Evolutionary conservation across 2,113 vertebrate species (phyloP).

Genomic region (Eupsittula cactorum): DNA sequence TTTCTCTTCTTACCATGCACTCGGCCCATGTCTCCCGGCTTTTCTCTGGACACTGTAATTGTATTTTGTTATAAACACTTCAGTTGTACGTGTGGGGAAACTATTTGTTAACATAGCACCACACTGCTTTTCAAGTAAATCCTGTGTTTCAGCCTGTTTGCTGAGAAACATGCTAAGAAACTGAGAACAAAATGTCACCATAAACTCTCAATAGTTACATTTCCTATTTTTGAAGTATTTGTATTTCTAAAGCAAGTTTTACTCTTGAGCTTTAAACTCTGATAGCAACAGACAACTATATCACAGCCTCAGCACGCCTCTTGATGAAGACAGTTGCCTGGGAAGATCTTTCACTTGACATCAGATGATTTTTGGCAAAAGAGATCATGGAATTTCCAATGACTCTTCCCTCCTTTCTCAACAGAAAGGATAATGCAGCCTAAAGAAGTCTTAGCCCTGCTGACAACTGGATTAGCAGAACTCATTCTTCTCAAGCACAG

Average conservation of each 20-base stretch:
- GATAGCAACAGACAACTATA: not conserved
- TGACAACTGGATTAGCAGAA: not conserved
- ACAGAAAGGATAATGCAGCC: not conserved
- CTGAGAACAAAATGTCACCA: not conserved
- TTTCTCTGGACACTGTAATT: not conserved
- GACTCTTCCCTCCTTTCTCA: not conserved
- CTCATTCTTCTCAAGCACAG: not conserved
- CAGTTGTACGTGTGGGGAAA: not conserved
- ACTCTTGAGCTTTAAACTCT: not conserved
- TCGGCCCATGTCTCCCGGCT: not conserved
- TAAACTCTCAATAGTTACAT: not conserved
- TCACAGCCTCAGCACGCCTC: not conserved
- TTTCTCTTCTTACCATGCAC: not conserved
- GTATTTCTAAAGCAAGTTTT: not conserved
- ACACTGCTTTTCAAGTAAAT: not conserved
- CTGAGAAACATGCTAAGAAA: not conserved
- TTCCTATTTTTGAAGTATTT: not conserved
- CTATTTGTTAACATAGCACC: not conserved
- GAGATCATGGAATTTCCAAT: not conserved
- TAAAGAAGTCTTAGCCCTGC: not conserved
- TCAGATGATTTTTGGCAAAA: not conserved
- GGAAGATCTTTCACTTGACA: not conserved
- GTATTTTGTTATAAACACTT: not conserved
- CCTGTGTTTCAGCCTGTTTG: not conserved
- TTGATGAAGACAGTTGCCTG: not conserved